Percentiles rank a stretch among this genome's conserved stretches.
Conservation (phyloP, 2,113 vertebrate species). For the Chaetura pelagica region DNA sequence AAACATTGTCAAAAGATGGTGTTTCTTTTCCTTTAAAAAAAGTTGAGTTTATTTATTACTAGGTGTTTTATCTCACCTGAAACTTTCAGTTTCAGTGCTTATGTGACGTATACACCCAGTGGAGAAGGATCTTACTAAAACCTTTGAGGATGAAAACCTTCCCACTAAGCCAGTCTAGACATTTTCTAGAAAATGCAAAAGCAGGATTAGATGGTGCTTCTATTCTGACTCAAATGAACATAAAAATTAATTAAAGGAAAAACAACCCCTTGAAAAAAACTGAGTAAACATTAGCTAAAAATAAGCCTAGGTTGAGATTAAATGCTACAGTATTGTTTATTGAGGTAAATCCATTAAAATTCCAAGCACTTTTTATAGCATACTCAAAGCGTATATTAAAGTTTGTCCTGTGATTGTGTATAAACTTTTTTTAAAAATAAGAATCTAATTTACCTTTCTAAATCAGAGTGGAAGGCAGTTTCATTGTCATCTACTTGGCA, state of each 20-base stretch:
- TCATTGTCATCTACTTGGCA: neutral
- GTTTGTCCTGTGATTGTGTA: neutral
- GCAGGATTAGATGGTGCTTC: neutral
- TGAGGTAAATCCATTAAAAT: neutral
- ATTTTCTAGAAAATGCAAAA: conserved; percentile 9
- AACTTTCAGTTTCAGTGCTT: conserved; percentile 56
- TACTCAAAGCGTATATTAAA: neutral
- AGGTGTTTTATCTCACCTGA: conserved; percentile 21
- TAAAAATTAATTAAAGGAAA: neutral
- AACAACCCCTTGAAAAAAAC: neutral
- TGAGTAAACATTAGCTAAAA: neutral
- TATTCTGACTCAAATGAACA: neutral
- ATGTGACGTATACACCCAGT: neutral
- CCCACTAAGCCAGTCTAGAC: neutral
- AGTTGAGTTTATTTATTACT: conserved; percentile 35
- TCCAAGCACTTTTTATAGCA: neutral
- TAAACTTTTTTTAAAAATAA: neutral
- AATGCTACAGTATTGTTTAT: neutral
- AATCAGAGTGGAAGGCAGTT: neutral
- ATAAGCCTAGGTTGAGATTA: neutral
- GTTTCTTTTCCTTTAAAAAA: conserved; percentile 11
- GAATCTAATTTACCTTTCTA: neutral
- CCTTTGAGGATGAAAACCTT: conserved; percentile 59
- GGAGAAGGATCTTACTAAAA: conserved; percentile 62
- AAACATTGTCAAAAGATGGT: conserved; percentile 33